Evolutionary conservation across 2,888 invertebrate genomes (phyloP), one percentile per base, ranked within the genome.

Genomic region (Myathropa florea): DNA sequence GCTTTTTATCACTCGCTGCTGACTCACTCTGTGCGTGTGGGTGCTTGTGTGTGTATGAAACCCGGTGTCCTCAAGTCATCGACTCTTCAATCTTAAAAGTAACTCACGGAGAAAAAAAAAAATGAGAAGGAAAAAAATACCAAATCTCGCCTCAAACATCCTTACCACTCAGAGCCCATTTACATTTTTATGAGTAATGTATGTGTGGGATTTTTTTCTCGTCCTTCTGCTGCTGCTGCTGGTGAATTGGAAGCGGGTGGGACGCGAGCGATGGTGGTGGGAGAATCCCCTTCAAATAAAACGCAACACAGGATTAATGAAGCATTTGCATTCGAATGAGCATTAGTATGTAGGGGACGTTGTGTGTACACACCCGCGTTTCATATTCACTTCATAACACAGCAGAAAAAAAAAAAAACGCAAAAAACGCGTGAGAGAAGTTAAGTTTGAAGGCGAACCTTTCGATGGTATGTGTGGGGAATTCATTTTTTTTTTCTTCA

Each of bases 271-370:
- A 9, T 21, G 55, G 12, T 23, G 23, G 24, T 21, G 23, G 57
- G 4, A 46, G 39, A 4, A n/a, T 57, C 24, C 67, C 39, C 72
- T 72, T 78, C 71, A 78, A 83, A 83, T 67, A 82, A 82, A 82
- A 77, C 71, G 72, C 72, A 77, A 83, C 78, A 78, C 61, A 68
- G 77, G 83, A 83, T 78, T 83, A 83, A 78, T 78, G 83, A 83
- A 83, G 78, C 72, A 83, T 83, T 77, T 83, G 72, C 78, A 83
- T 83, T 83, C 72, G 83, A 78, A 77, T 78, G 76, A 82, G 77
- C 71, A 24, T 73, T 75, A 65, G 55, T 63, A 28, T 23, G 26
- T 9, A 2, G 61, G 57, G 18, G 10, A 14, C 4, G 18, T 21
- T n/a, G 33, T 60, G 24, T 53, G 53, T 72, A 39, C 23, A n/a